These are phyloP conservation scores for Pituophis catenifer DNA, from an alignment of 2,113 vertebrate species.

Conservation along the genomic window DNA sequence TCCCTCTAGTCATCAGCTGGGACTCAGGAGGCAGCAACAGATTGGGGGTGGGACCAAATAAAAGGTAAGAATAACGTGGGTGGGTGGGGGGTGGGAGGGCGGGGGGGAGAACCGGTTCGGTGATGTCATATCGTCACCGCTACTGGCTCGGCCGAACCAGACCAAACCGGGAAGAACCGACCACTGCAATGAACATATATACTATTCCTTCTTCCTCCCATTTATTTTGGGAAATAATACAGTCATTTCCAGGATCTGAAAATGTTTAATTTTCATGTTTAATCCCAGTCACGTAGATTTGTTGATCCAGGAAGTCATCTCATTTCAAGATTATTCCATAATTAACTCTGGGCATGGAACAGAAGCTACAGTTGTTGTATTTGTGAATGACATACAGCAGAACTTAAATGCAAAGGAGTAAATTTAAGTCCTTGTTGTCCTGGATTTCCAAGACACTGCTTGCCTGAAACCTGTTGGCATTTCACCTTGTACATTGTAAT, in stretches of 20 bases:
- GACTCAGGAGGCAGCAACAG: too few relatives aligned
- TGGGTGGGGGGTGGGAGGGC: too few relatives aligned
- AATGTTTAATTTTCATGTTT: neutral
- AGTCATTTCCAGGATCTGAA: neutral
- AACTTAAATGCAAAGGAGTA: neutral
- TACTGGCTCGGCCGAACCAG: too few relatives aligned
- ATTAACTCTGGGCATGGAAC: neutral
- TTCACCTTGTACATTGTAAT: neutral
- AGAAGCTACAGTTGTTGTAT: neutral
- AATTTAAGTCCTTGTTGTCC: neutral
- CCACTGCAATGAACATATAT: neutral
- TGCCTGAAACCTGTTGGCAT: neutral
- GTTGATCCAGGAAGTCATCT: neutral
- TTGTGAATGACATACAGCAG: neutral
- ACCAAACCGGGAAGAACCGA: too few relatives aligned
- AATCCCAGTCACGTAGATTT: neutral
- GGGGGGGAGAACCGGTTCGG: too few relatives aligned
- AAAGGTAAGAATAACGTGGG: too few relatives aligned
- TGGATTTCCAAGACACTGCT: neutral
- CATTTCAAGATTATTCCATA: neutral
- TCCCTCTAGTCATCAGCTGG: too few relatives aligned
- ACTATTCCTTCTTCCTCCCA: neutral
- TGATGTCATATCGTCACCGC: too few relatives aligned
- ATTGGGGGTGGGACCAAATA: too few relatives aligned
- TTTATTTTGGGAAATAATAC: neutral